A percentile compares a stretch with the other conserved stretches of the same genome.
These are phyloP conservation scores for Triplophysa dalaica DNA, from an alignment of 2,113 vertebrate genomes.

Conservation along the genomic window DNA sequence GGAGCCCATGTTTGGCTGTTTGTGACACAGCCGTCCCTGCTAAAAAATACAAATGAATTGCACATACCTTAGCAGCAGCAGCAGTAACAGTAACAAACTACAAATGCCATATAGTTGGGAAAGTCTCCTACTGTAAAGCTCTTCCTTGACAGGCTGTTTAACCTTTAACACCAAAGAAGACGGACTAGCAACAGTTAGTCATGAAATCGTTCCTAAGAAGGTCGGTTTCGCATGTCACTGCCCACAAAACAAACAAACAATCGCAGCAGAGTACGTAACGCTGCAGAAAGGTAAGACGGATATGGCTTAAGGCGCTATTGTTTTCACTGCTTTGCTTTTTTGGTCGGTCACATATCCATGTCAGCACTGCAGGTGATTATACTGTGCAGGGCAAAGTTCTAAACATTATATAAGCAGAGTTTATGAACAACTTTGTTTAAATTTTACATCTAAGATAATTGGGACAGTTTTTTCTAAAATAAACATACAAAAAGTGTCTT, in stretches of 20 bases:
- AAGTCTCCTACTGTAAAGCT: constrained; percentile 43
- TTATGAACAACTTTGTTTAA: not conserved
- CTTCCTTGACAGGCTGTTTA: constrained; percentile 36
- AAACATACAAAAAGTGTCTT: not conserved
- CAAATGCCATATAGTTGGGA: constrained; percentile 17
- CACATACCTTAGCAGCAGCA: constrained; percentile 42
- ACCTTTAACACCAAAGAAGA: constrained; percentile 63
- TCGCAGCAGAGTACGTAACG: constrained; percentile 6
- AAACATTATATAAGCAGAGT: constrained; percentile 8
- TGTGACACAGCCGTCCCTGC: not conserved
- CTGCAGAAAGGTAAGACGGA: constrained; percentile 1
- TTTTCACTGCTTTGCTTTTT: constrained; percentile 16
- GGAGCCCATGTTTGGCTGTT: not conserved
- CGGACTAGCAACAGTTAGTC: constrained; percentile 61
- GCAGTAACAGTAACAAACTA: constrained; percentile 5
- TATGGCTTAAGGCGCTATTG: constrained; percentile 30
- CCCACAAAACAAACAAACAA: constrained; percentile 33
- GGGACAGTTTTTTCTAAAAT: not conserved
- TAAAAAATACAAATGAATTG: not conserved
- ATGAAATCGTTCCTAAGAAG: constrained; percentile 58
- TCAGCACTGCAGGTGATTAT: not conserved
- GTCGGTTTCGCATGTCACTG: constrained; percentile 4
- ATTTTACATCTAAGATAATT: not conserved
- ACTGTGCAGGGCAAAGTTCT: not conserved
- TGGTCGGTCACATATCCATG: not conserved